Evolutionary conservation across 2,888 invertebrate species (phyloP).

Genomic region (Anthoptus insignis): DNA sequence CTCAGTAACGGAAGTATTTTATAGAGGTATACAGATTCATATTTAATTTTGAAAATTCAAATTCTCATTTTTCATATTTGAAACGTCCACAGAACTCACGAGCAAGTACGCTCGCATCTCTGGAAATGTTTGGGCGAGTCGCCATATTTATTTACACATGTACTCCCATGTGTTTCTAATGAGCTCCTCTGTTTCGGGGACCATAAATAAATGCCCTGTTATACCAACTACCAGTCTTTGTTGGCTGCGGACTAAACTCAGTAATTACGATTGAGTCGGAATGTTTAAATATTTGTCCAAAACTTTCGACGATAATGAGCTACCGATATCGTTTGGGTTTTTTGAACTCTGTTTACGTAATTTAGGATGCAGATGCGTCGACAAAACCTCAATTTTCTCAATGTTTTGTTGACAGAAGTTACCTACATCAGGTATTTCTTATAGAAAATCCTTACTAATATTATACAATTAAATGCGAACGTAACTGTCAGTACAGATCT

Average conservation of each 20-base stretch:
- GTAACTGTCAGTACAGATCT: too few relatives aligned
- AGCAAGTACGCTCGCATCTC: slow-evolving; percentile 59
- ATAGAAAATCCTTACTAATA: too few relatives aligned
- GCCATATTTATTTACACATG: slow-evolving; percentile 81
- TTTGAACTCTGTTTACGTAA: slow-evolving; percentile 75
- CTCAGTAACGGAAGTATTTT: too few relatives aligned
- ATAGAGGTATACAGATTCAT: too few relatives aligned
- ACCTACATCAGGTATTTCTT: too few relatives aligned
- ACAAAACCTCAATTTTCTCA: too few relatives aligned
- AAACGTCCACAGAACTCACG: slow-evolving; percentile 43
- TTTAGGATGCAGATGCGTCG: slow-evolving; percentile 62
- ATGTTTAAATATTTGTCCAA: slow-evolving; percentile 81
- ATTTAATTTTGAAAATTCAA: too few relatives aligned
- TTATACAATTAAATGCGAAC: too few relatives aligned
- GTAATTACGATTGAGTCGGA: slow-evolving; percentile 78
- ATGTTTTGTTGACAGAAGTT: too few relatives aligned
- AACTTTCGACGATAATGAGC: slow-evolving; percentile 84
- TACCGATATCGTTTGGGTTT: slow-evolving; percentile 74
- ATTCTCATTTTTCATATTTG: too few relatives aligned
- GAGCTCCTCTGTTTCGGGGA: slow-evolving; percentile 66
- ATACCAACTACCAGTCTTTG: slow-evolving; percentile 83
- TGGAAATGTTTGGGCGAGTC: slow-evolving; percentile 72
- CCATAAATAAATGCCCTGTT: slow-evolving; percentile 73
- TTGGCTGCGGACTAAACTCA: slow-evolving; percentile 63
- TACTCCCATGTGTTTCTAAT: slow-evolving; percentile 80